These are phyloP conservation scores for Druon quercuslanigerum DNA, from an alignment of 1,140 invertebrate species.

Conservation along the genomic window DNA sequence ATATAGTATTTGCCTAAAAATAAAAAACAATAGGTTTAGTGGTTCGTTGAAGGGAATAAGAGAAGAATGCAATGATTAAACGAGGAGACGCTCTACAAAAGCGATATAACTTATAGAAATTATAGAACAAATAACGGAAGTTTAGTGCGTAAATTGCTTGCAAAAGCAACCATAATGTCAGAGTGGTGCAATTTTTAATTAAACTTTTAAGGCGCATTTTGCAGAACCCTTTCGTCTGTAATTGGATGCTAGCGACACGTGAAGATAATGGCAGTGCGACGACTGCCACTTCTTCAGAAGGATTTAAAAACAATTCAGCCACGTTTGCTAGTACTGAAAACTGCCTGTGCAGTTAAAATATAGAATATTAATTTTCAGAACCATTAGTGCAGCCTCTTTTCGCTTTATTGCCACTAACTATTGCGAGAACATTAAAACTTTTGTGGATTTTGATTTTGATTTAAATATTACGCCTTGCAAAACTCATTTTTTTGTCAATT, in stretches of 20 bases:
- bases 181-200: conserved; percentile 10
- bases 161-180: not conserved
- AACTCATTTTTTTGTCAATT: too few species aligned
- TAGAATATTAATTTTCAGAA: not conserved
- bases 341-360: not conserved
- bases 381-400: not conserved
- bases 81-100: not conserved
- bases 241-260: conserved; percentile 14
- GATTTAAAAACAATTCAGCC: conserved; percentile 10
- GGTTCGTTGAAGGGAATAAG: not conserved
- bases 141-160: not conserved
- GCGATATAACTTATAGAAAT: not conserved
- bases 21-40: not conserved
- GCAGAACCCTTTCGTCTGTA: not conserved
- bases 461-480: too few species aligned
- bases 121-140: not conserved
- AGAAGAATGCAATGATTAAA: not conserved
- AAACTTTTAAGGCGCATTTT: not conserved
- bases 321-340: not conserved
- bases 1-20: too few species aligned
- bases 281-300: conserved; percentile 6
- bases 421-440: not conserved
- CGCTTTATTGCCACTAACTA: not conserved
- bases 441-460: too few species aligned
- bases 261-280: conserved; percentile 7